A percentile compares a stretch with the other conserved stretches of the same genome.
These are phyloP conservation scores for Zaprionus capensis DNA, from an alignment of 1,140 invertebrate genomes.

Conservation along the genomic window DNA sequence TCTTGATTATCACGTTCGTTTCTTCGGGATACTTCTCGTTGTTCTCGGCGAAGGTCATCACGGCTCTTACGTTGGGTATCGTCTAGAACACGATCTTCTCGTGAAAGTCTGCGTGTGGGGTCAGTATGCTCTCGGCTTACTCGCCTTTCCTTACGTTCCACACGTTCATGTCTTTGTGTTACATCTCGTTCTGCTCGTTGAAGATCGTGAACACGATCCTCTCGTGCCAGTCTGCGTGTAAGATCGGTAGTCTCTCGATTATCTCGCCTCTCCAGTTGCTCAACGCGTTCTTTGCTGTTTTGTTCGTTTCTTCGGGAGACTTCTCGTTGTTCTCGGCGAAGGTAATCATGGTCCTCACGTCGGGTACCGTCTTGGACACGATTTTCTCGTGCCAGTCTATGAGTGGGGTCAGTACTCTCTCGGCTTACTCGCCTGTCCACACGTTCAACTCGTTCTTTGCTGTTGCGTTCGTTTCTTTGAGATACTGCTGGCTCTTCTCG, in stretches of 20 bases:
- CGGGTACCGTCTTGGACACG: neutral
- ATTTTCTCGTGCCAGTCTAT: constrained; percentile 13
- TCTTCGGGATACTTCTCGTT: neutral
- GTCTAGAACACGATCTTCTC: neutral
- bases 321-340: neutral
- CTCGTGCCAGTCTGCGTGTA: neutral
- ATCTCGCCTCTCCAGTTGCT: neutral
- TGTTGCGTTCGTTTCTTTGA: neutral
- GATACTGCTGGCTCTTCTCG: neutral
- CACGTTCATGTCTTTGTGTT: neutral
- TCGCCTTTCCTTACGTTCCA: constrained; percentile 9
- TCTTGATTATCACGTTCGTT: neutral
- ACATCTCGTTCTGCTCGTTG: neutral
- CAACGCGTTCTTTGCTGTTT: neutral
- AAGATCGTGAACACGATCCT: neutral
- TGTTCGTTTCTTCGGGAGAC: constrained; percentile 12
- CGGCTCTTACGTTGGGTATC: neutral
- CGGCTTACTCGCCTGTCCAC: neutral
- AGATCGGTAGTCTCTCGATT: neutral
- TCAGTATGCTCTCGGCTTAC: constrained; percentile 1
- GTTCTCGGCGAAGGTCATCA: neutral
- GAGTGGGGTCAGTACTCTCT: neutral
- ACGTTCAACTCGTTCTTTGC: neutral
- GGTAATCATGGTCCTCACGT: constrained; percentile 2
- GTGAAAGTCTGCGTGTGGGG: constrained; percentile 8